phyloP scores from a whole-genome alignment of 2,113 vertebrate genomes.

The Brevimyrus niger region DNA sequence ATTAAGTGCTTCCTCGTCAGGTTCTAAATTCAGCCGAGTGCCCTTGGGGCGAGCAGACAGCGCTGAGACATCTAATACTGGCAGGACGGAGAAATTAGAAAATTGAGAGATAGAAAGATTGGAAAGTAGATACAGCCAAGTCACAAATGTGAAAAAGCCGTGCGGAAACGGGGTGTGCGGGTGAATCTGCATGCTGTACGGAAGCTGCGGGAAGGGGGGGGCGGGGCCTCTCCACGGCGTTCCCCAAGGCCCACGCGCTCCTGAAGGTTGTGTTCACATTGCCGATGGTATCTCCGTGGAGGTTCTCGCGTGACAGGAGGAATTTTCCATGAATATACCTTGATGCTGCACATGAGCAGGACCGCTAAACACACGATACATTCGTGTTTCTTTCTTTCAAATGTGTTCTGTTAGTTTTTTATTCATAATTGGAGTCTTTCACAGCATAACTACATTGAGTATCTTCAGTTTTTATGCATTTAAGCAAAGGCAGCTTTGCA shows the following conservation, averaged over 20 bases:
- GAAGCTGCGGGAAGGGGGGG: not conserved
- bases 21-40: constrained; percentile 40
- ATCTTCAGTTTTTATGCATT: not conserved
- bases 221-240: not conserved
- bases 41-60: constrained; percentile 35
- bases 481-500: not conserved
- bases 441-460: not conserved
- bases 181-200: not conserved
- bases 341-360: not conserved
- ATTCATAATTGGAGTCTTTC: not conserved
- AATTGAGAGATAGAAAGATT: constrained; percentile 15
- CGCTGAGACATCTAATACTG: constrained; percentile 28
- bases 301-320: not conserved
- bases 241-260: constrained; percentile 38
- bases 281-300: constrained; percentile 43
- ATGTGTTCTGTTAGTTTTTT: not conserved
- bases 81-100: constrained; percentile 18
- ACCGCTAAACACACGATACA: not conserved
- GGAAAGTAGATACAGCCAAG: not conserved
- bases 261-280: constrained; percentile 43
- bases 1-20: constrained; percentile 33
- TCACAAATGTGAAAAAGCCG: not conserved
- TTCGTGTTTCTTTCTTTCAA: not conserved
- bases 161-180: too few species aligned
- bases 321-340: not conserved